Evolutionary conservation across 2,888 invertebrate genomes (phyloP).

Genomic region (Papilio demoleus): DNA sequence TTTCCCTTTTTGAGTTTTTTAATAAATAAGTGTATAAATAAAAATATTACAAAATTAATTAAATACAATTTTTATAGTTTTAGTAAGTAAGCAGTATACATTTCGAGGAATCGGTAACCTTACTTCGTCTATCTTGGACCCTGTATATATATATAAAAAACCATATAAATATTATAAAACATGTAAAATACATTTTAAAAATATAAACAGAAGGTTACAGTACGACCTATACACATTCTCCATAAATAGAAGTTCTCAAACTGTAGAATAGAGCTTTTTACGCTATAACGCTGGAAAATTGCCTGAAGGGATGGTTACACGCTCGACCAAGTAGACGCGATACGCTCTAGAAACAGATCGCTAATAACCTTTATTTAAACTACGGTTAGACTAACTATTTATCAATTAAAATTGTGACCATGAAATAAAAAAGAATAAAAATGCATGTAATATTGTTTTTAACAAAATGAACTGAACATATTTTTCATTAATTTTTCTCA

Average conservation of each 20-base stretch:
- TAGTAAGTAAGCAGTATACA: too few relatives aligned
- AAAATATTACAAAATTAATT: too few relatives aligned
- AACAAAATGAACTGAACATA: too few relatives aligned
- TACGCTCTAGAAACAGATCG: slow-evolving; percentile 28
- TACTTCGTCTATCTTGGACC: too few relatives aligned
- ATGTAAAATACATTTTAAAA: slow-evolving; percentile 3
- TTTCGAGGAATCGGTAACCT: too few relatives aligned
- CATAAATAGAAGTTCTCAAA: slow-evolving; percentile 38
- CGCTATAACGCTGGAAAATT: slow-evolving; percentile 35
- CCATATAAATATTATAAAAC: neutral
- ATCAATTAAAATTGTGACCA: neutral
- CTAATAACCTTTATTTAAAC: slow-evolving; percentile 22
- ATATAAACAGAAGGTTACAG: slow-evolving; percentile 28
- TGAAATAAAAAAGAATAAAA: too few relatives aligned
- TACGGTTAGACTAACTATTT: neutral
- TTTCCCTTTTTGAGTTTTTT: too few relatives aligned
- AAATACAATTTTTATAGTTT: too few relatives aligned
- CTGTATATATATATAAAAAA: too few relatives aligned
- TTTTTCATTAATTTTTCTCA: too few relatives aligned
- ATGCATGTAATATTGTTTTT: too few relatives aligned
- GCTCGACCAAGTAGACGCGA: slow-evolving; percentile 36
- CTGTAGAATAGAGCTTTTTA: slow-evolving; percentile 34
- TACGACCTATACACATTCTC: slow-evolving; percentile 19
- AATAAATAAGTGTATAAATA: too few relatives aligned
- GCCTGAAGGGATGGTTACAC: slow-evolving; percentile 35